Conservation (phyloP, 2,888 invertebrate genomes). For the Agrilus biguttatus region DNA sequence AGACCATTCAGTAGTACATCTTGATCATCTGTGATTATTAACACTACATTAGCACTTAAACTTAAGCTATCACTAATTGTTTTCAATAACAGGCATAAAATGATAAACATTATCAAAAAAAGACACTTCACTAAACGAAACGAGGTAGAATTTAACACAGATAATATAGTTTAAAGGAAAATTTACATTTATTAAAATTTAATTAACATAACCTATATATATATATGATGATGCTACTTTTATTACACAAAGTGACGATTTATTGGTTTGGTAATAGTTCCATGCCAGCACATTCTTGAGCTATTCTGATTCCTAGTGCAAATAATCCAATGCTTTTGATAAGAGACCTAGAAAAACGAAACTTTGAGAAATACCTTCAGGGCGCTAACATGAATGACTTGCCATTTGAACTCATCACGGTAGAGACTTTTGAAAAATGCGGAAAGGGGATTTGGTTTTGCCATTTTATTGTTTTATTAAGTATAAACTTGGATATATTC, state of each 20-base stretch:
- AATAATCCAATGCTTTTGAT: slow-evolving; percentile 72
- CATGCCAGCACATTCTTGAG: slow-evolving; percentile 61
- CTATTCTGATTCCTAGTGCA: slow-evolving; percentile 60
- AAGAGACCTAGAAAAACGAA: slow-evolving; percentile 48
- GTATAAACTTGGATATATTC: neutral
- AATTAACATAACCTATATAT: no score
- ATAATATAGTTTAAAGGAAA: neutral
- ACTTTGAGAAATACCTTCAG: slow-evolving; percentile 8
- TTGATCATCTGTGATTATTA: slow-evolving; percentile 77
- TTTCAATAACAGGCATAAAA: no score
- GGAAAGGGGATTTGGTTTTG: slow-evolving; percentile 38
- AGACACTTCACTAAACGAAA: no score
- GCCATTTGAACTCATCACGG: slow-evolving; percentile 68
- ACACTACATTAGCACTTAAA: slow-evolving; percentile 49
- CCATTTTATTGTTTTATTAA: slow-evolving; percentile 34
- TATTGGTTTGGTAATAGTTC: slow-evolving; percentile 33
- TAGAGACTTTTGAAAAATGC: slow-evolving; percentile 50
- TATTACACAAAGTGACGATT: neutral
- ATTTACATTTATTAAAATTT: no score
- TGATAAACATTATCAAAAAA: no score
- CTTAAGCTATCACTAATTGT: neutral
- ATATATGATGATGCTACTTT: no score
- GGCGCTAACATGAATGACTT: slow-evolving; percentile 20
- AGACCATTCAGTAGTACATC: slow-evolving; percentile 64
- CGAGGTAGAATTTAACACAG: neutral